Percentiles rank a stretch among this genome's conserved stretches.
phyloP scores from a whole-genome alignment of 1,140 invertebrate genomes.

The Babylonia areolata region DNA sequence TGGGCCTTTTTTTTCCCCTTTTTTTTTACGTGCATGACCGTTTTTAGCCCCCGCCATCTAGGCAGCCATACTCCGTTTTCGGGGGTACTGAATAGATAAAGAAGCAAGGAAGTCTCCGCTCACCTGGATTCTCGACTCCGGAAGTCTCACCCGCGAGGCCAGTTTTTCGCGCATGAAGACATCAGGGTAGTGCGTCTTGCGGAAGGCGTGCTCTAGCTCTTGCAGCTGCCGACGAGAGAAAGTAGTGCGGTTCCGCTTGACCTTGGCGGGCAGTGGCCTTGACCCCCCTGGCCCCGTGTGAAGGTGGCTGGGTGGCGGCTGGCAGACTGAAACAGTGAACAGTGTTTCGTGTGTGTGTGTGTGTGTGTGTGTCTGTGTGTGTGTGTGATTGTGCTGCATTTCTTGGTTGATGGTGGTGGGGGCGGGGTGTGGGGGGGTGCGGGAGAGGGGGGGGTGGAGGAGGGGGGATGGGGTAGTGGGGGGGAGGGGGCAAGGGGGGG shows the following conservation, averaged over 20 bases:
- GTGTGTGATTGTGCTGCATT: neutral
- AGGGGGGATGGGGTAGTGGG: neutral
- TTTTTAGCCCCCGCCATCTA: too few relatives aligned
- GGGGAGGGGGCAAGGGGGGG: neutral
- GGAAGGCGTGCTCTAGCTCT: slow-evolving; percentile 71
- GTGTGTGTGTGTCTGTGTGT: neutral
- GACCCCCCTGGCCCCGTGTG: too few relatives aligned
- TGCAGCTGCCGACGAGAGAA: slow-evolving; percentile 72
- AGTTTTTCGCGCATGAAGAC: slow-evolving; percentile 72
- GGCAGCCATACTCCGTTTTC: too few relatives aligned
- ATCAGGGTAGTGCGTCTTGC: slow-evolving; percentile 74
- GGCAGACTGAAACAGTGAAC: too few relatives aligned
- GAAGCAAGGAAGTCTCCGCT: neutral
- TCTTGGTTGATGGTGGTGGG: too few relatives aligned
- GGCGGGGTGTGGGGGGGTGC: neutral
- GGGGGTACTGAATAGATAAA: too few relatives aligned
- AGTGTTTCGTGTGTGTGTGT: neutral
- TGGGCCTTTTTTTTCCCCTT: too few relatives aligned
- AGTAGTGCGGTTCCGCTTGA: slow-evolving; percentile 70
- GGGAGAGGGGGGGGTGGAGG: neutral
- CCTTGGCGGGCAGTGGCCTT: slow-evolving; percentile 28
- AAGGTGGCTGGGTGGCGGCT: too few relatives aligned
- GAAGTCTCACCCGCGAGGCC: slow-evolving; percentile 65
- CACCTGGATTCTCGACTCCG: slow-evolving; percentile 73
- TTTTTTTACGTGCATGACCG: too few relatives aligned